Evolutionary conservation across 2,888 invertebrate genomes (phyloP).

Genomic region (Troglohyphantes excavatus): DNA sequence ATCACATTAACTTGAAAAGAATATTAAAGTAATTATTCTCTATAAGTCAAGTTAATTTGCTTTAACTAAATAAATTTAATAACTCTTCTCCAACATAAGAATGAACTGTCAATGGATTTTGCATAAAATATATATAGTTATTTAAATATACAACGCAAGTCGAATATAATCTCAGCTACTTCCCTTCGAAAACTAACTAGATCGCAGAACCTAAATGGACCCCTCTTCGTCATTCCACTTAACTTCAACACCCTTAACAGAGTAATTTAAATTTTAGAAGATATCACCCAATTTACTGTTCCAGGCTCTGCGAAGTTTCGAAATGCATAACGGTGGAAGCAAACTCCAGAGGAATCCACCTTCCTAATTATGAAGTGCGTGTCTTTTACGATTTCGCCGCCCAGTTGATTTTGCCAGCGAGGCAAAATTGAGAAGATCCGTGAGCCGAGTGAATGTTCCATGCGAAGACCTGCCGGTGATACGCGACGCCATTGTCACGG

Average conservation of each 20-base stretch:
- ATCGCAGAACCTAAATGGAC: too few species aligned
- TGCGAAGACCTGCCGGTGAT: neutral
- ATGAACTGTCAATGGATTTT: too few species aligned
- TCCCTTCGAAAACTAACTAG: too few species aligned
- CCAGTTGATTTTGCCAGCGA: neutral
- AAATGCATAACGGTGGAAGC: neutral
- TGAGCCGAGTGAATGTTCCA: neutral
- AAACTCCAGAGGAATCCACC: neutral
- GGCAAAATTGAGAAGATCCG: neutral
- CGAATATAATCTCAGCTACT: too few species aligned
- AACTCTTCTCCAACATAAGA: too few species aligned
- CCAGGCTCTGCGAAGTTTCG: neutral
- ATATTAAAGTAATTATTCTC: too few species aligned
- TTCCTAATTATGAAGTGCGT: neutral
- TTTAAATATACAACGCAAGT: too few species aligned
- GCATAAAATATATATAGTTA: too few species aligned
- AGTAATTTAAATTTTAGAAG: neutral
- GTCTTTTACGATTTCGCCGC: conserved; percentile 4
- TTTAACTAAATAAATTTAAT: too few species aligned
- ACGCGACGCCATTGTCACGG: neutral
- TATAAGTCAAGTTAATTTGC: too few species aligned
- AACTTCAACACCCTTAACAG: neutral
- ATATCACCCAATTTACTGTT: neutral
- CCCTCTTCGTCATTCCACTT: too few species aligned
- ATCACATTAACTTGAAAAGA: too few species aligned